Base-by-base conservation (phyloP, 2,113 vertebrate species). In the Entelurus aequoreus region DNA sequence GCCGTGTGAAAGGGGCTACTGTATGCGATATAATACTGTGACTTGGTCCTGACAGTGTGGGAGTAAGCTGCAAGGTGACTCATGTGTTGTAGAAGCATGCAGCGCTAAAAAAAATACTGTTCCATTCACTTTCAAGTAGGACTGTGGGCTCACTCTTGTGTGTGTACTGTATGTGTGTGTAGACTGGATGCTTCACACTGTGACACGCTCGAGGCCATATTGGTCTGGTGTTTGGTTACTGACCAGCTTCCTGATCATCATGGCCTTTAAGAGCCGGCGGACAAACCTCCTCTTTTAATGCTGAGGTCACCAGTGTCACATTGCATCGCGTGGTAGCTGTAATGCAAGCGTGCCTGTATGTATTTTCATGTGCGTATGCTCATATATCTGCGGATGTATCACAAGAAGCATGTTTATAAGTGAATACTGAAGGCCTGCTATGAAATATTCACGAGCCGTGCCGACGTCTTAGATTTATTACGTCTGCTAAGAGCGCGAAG, bases 1-100 rank as follows among this genome's bases (percentile, higher is more conserved):
- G 5, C 4, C 11, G 28, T 13, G 21, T 28, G 19, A 35, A 13
- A 36, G 28, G 6, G 28, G 28, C 13, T 35, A 36, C 51, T 35
- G 11, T 53, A 12, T 6, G 12, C 12, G 12, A 61, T 40, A 64
- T 54, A 42, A 76, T 66, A 48, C 35, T 61, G 63, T 42, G 54
- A 54, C 64, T 54, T 40, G 56, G 51, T 60, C 62, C 76, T 72
- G 79, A 37, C 66, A 73, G 70, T 28, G 62, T 66, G 60, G 75
- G 74, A 72, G 80, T 85, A 78, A 76, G 80, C 69, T 75, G 74
- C n/a, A 56, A 75, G 50, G 57, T 86, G 81, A 84, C 54, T 86
- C 85, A 69, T 77, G 77, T 66, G 76, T 55, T 63, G 68, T 57
- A 54, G 55, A 75, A 61, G 71, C 69, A 70, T 37, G 63, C 62